Base-by-base conservation (phyloP, 23 tunicate species). In the Diplosoma virens region DNA sequence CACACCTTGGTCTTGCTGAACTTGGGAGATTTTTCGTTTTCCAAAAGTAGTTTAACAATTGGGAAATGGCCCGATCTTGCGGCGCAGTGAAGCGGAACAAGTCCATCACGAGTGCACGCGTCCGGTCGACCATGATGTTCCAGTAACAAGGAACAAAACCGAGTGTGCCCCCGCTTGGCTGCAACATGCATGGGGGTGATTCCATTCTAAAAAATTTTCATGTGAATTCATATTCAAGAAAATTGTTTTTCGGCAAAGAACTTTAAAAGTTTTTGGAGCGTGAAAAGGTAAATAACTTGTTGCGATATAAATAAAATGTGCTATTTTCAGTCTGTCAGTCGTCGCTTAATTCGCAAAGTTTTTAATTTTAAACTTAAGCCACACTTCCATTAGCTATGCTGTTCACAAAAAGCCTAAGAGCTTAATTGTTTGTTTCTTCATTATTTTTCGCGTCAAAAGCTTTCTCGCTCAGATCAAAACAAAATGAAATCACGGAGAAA, bases 41-140 rank as follows among this genome's bases (percentile, higher is more conserved):
- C 88, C 1, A 95, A 67, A 25, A 95, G 76, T 1, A 89, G 77
- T 77, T 89, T 79, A 24, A 91, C 99, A 22, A 95, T 98, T 9
- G 90, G 95, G 33, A 52, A 50, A 69, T 95, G 96, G 16, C 99
- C 99, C 0, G 93, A 89, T 37, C 99, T 64, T 3, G 96, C 89
- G 25, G 99, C 99, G 75, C 99, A 95, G 67, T 95, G 99, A 2
- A 95, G 76, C n/a, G 99, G 94, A 55, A 81, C 54, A n/a, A 95
- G 82, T 1, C 99, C 99, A 55, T 95, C 99, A 46, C 86, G 85
- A 4, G 99, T 95, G 61, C 78, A 67, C 24, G 83, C 84, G 41
- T 80, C 76, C 32, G 89, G 73, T 29, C 75, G 54, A 16, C 85
- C 89, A 72, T 87, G 86, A 18, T 85, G 82, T 16, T 89, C 96